These are phyloP conservation scores for Rhopilema esculentum DNA, from an alignment of 30 jellyfish, hydroid and myxozoan genomes.

Conservation along the genomic window DNA sequence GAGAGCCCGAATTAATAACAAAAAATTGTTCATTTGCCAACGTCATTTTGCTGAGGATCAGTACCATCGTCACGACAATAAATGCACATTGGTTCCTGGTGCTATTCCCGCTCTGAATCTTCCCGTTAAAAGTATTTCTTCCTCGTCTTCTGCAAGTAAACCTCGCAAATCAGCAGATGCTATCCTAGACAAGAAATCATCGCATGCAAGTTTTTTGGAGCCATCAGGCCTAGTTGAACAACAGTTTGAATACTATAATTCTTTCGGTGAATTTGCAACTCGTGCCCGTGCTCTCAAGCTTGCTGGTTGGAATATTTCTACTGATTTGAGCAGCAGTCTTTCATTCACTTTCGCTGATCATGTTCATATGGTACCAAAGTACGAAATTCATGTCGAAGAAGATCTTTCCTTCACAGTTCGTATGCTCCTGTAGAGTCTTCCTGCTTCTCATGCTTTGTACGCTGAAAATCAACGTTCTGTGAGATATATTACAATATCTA, in stretches of 20 bases:
- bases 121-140: slow-evolving; percentile 14
- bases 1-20: slow-evolving; percentile 45
- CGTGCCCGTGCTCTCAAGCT: slow-evolving; percentile 40
- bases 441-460: slow-evolving; percentile 30
- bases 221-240: background rate
- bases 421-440: slow-evolving; percentile 51
- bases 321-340: slow-evolving; percentile 9
- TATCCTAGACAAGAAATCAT: slow-evolving; percentile 19
- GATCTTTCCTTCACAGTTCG: slow-evolving; percentile 26
- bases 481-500: slow-evolving; percentile 21
- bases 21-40: slow-evolving; percentile 43
- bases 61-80: slow-evolving; percentile 13
- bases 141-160: slow-evolving; percentile 14
- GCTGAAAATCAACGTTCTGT: slow-evolving; percentile 15
- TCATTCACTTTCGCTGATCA: slow-evolving; percentile 28
- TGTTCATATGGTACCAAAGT: slow-evolving; percentile 32
- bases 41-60: slow-evolving; percentile 41
- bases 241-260: background rate
- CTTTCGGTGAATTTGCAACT: slow-evolving; percentile 42
- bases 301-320: slow-evolving; percentile 31
- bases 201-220: background rate
- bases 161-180: slow-evolving; percentile 43
- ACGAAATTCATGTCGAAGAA: slow-evolving; percentile 23
- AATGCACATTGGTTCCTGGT: slow-evolving; percentile 11
- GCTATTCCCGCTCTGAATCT: slow-evolving; percentile 40